Evolutionary conservation across 2,113 vertebrate species (phyloP), one percentile per base, ranked within the genome.

Genomic region (Thryonomys swinderianus): DNA sequence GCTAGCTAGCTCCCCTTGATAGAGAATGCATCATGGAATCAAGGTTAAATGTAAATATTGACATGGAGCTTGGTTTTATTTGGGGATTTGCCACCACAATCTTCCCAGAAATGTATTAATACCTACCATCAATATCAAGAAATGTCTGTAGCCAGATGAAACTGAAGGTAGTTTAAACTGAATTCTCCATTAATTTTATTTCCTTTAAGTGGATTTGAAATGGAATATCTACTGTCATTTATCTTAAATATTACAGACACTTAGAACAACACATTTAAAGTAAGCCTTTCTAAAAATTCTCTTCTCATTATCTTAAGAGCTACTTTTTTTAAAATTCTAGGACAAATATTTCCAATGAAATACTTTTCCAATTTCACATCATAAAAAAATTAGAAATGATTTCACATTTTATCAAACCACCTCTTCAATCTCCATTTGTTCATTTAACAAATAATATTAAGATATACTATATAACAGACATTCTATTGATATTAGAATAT

Each of bases 151-250:
- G 4, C n/a, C 80, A 85, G 45, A 21, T 83, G 42, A 90, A 88
- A 87, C 3, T 27, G 53, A 91, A 93, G 67, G 79, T 57, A 88
- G 57, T 23, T 78, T 67, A 51, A 69, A 55, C 20, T n/a, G 16
- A 92, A 93, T 53, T 40, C 0, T 59, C 27, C 6, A 66, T 32
- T 64, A 32, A 87, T 83, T 71, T 87, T 57, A 69, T 79, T 62
- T 90, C n/a, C 51, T 85, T 67, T 17, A 66, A 87, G 2, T 93
- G n/a, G 30, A 67, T 81, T 74, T 91, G 17, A 95, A 95, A 64
- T 84, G 1, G 3, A 71, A 42, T 69, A 74, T 81, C 66, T 42
- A 79, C 53, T 74, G 51, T 34, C 20, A 69, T 5, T 53, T 83
- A 53, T 37, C 69, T 69, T 64, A 87, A 91, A 57, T 57, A 69